A percentile compares a stretch with the other conserved stretches of the same genome.
Conservation (phyloP, 2,113 vertebrate genomes). For the Malurus elegans region DNA sequence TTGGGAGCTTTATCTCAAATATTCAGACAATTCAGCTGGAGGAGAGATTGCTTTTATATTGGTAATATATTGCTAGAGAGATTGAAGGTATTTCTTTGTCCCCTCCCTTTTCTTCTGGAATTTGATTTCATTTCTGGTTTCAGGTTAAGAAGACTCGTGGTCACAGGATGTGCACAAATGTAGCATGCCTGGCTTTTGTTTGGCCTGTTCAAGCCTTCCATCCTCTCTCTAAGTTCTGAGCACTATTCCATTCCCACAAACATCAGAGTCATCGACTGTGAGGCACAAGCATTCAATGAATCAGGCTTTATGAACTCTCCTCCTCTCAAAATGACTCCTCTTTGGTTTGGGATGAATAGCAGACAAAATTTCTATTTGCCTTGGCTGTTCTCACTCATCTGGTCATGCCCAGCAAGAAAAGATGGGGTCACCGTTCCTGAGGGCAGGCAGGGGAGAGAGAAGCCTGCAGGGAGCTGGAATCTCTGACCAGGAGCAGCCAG, state of each 20-base stretch:
- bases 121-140: not conserved
- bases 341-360: not conserved
- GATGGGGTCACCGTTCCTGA: accelerated
- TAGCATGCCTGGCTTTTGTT: not conserved
- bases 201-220: not conserved
- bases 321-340: not conserved
- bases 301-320: not conserved
- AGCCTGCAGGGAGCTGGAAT: accelerated
- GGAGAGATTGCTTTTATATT: not conserved
- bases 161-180: not conserved
- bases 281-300: not conserved
- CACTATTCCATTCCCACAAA: not conserved
- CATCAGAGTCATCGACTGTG: not conserved
- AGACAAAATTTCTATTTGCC: not conserved
- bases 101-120: not conserved
- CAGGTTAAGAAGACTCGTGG: not conserved
- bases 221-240: not conserved
- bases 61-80: not conserved
- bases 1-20: not conserved
- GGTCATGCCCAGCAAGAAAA: not conserved
- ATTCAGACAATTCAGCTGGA: not conserved
- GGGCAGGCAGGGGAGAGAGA: not conserved
- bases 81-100: not conserved
- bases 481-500: not conserved
- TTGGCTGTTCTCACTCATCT: not conserved